Conservation (phyloP, 2,113 vertebrate species). For the Oryzias woworae region DNA sequence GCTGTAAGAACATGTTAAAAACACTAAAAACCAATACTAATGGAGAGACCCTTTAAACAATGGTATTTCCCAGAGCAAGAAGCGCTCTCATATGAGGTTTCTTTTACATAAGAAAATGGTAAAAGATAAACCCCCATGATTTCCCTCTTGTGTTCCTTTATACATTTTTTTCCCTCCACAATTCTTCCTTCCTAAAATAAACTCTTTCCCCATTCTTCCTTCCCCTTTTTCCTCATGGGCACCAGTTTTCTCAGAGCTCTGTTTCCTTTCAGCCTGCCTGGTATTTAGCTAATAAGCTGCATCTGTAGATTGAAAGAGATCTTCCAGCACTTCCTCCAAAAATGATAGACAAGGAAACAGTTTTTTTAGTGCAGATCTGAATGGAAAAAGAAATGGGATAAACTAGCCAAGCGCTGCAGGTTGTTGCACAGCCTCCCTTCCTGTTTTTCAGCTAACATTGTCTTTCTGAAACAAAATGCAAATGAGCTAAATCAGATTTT, state of each 20-base stretch:
- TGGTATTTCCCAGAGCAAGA: too few species aligned
- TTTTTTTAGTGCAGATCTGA: too few species aligned
- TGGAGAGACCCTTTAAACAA: too few species aligned
- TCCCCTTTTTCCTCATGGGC: background rate
- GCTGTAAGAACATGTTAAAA: too few species aligned
- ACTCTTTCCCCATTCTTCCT: background rate
- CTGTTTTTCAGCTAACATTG: background rate
- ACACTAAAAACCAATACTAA: too few species aligned
- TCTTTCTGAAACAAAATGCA: background rate
- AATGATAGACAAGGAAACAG: too few species aligned
- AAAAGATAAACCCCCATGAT: background rate
- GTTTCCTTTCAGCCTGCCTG: background rate
- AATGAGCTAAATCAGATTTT: conserved; percentile 1
- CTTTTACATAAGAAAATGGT: background rate
- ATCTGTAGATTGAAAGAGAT: too few species aligned
- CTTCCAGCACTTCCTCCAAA: too few species aligned
- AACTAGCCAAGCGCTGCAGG: too few species aligned
- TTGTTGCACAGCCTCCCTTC: too few species aligned
- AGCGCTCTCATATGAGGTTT: background rate
- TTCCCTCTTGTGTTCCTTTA: background rate
- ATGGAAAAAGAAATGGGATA: too few species aligned
- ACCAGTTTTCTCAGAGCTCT: conserved; percentile 5
- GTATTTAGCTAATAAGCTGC: conserved; percentile 6
- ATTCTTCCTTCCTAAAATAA: conserved; percentile 3
- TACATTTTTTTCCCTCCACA: background rate